Percentiles rank a stretch among this genome's conserved stretches.
phyloP scores from a whole-genome alignment of 37 sponge, comb jelly and placozoan genomes.

The Cladorhizidae sp. region DNA sequence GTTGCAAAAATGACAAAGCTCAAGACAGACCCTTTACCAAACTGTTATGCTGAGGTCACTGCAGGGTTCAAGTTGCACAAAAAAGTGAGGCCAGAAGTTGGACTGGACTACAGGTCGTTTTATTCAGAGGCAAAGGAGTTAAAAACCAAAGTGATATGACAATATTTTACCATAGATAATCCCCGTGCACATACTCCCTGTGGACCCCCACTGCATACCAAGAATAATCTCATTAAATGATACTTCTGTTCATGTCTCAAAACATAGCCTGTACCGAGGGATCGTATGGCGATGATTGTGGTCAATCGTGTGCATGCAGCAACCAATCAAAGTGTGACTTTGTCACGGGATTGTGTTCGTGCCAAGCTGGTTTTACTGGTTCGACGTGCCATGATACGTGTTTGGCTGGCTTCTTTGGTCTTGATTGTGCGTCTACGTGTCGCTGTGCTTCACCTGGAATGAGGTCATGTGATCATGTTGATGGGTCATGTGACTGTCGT shows the following conservation, averaged over 20 bases:
- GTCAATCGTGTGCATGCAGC: constrained; percentile 40
- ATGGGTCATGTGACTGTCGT: constrained; percentile 50
- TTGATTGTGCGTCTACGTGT: constrained; percentile 38
- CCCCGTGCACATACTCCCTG: no score
- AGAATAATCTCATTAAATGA: no score
- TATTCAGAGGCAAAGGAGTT: no score
- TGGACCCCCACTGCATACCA: no score
- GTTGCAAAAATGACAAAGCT: no score
- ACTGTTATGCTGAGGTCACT: no score
- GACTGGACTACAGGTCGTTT: no score
- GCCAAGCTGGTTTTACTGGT: constrained; percentile 59
- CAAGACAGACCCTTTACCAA: no score
- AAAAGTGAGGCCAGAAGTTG: no score
- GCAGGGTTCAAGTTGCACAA: no score
- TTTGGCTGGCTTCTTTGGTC: constrained; percentile 39
- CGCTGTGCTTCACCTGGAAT: constrained; percentile 21
- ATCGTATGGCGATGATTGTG: constrained; percentile 59
- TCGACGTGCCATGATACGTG: constrained; percentile 33
- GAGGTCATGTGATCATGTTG: constrained; percentile 29
- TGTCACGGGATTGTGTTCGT: constrained; percentile 51
- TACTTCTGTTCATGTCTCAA: background rate
- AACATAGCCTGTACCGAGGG: constrained; percentile 44
- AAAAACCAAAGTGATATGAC: no score
- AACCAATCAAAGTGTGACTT: constrained; percentile 24
- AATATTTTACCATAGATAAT: no score